Conservation (phyloP, 2,113 vertebrate species). For the Ammodytes marinus region DNA sequence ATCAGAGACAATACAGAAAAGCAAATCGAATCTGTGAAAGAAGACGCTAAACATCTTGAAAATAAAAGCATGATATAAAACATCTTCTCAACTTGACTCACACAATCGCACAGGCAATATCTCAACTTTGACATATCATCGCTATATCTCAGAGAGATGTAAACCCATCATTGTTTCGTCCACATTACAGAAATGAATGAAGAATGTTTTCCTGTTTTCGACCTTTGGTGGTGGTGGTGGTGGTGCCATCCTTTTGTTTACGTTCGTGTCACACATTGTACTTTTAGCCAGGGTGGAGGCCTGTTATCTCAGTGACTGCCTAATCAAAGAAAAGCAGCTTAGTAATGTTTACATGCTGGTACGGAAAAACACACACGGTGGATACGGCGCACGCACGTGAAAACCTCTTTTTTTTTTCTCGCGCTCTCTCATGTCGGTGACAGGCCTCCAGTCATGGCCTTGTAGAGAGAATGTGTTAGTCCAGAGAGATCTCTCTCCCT, state of each 20-base stretch:
- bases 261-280: not conserved
- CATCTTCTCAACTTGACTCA: not conserved
- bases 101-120: no score
- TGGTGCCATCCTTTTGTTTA: not conserved
- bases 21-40: not conserved
- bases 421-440: slow-evolving; percentile 29
- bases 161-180: not conserved
- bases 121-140: not conserved
- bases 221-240: not conserved
- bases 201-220: not conserved
- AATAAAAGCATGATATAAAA: not conserved
- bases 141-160: not conserved
- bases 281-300: not conserved
- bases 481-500: slow-evolving; percentile 48
- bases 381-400: not conserved
- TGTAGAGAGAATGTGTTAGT: slow-evolving; percentile 62
- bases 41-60: not conserved
- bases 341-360: slow-evolving; percentile 8
- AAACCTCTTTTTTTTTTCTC: not conserved
- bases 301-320: not conserved
- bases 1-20: not conserved
- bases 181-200: not conserved
- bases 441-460: slow-evolving; percentile 56
- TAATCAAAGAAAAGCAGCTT: not conserved
- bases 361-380: not conserved